Percentiles rank a stretch among this genome's conserved stretches.
Conservation (phyloP, 1,140 invertebrate genomes). For the Trichonephila inaurata region DNA sequence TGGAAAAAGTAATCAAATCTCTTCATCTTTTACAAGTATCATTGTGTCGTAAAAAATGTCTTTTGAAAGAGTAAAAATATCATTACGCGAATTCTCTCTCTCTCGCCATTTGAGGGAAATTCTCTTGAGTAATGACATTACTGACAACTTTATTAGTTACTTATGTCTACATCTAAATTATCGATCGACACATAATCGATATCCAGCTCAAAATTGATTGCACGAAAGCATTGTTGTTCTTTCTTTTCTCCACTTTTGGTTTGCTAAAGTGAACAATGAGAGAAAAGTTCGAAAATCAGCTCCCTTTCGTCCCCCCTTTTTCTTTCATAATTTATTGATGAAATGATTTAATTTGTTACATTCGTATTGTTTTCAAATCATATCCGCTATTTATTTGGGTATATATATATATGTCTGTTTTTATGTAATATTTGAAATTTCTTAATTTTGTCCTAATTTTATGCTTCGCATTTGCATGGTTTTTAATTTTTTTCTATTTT, state of each 20-base stretch:
- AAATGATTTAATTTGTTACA: too few relatives aligned
- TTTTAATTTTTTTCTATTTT: too few relatives aligned
- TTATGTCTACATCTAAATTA: constrained; percentile 27
- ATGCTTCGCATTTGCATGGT: too few relatives aligned
- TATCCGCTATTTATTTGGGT: too few relatives aligned
- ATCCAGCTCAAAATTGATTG: background rate
- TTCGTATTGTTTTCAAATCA: too few relatives aligned
- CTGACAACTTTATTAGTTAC: constrained; percentile 51
- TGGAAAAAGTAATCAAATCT: background rate
- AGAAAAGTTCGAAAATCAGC: background rate
- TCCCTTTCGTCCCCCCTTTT: too few relatives aligned
- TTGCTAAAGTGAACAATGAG: background rate
- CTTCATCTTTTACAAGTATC: background rate
- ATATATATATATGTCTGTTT: too few relatives aligned
- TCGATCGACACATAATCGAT: constrained; percentile 39
- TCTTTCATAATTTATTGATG: background rate
- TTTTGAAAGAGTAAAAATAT: background rate
- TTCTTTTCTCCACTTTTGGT: background rate
- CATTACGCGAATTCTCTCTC: too few relatives aligned
- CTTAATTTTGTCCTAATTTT: too few relatives aligned
- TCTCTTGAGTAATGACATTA: constrained; percentile 35
- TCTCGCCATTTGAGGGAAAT: background rate
- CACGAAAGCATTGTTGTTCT: background rate
- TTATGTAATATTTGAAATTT: too few relatives aligned
- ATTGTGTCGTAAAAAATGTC: background rate